phyloP scores from a whole-genome alignment of 2,888 invertebrate genomes.

The Trileptium ribeirensis region DNA sequence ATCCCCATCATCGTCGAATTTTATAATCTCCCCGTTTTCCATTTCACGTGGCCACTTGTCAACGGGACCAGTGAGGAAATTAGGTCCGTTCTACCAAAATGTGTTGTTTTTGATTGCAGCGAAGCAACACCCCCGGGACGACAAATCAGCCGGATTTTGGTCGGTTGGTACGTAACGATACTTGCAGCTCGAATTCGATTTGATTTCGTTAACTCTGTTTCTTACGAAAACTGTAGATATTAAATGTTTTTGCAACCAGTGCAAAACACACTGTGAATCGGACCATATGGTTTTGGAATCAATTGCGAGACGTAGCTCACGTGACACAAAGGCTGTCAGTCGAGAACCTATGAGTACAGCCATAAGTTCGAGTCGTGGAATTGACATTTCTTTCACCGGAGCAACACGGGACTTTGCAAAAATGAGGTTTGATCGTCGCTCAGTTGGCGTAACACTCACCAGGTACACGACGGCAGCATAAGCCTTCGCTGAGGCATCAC shows the following conservation, averaged over 20 bases:
- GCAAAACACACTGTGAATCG: constrained; percentile 34
- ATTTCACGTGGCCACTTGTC: no score
- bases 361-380: constrained; percentile 32
- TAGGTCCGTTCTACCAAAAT: no score
- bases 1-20: no score
- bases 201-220: constrained; percentile 40
- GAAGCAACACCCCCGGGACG: constrained; percentile 36
- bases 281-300: constrained; percentile 28
- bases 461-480: constrained; percentile 38
- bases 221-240: constrained; percentile 31
- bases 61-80: no score
- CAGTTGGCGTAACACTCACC: background rate
- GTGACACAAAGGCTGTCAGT: constrained; percentile 26
- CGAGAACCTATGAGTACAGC: constrained; percentile 21
- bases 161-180: constrained; percentile 39
- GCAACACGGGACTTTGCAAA: constrained; percentile 36
- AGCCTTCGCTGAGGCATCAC: constrained; percentile 38
- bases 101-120: no score
- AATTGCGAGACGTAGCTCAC: constrained; percentile 33
- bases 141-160: constrained; percentile 44
- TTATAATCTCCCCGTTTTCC: no score
- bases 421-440: constrained; percentile 19
- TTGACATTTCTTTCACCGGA: constrained; percentile 34
- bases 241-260: constrained; percentile 33
- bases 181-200: constrained; percentile 18